A percentile compares a stretch with the other conserved stretches of the same genome.
Conservation (phyloP, 1,140 invertebrate genomes). For the Acromyrmex echinatior region DNA sequence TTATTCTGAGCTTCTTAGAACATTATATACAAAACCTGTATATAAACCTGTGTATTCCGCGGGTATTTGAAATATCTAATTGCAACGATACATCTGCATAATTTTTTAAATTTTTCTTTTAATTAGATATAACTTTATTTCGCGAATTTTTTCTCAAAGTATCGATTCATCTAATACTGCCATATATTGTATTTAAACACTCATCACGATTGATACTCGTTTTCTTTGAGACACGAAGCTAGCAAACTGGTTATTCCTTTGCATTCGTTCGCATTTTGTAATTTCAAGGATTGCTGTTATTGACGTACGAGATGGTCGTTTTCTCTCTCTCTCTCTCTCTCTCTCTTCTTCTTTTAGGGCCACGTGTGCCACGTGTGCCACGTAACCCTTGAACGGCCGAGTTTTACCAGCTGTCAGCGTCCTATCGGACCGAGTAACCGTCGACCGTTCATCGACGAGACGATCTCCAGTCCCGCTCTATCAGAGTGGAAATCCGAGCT, state of each 20-base stretch:
- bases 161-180: neutral
- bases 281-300: constrained; percentile 44
- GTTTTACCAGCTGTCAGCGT: constrained; percentile 75
- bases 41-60: neutral
- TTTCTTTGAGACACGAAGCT: neutral
- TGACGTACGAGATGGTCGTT: constrained; percentile 37
- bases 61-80: neutral
- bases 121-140: neutral
- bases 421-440: constrained; percentile 67
- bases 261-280: constrained; percentile 12
- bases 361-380: constrained; percentile 69
- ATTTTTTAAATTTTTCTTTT: neutral
- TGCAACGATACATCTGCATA: neutral
- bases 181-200: neutral
- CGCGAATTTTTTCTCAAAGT: neutral
- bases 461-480: constrained; percentile 56
- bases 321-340: neutral
- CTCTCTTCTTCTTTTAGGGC: constrained; percentile 22
- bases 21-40: neutral
- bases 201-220: neutral
- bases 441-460: constrained; percentile 64
- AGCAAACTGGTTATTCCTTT: neutral
- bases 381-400: constrained; percentile 67
- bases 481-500: constrained; percentile 65
- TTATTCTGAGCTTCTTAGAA: neutral